Conservation (phyloP, 2,113 vertebrate genomes). For the Poeciliopsis occidentalis region DNA sequence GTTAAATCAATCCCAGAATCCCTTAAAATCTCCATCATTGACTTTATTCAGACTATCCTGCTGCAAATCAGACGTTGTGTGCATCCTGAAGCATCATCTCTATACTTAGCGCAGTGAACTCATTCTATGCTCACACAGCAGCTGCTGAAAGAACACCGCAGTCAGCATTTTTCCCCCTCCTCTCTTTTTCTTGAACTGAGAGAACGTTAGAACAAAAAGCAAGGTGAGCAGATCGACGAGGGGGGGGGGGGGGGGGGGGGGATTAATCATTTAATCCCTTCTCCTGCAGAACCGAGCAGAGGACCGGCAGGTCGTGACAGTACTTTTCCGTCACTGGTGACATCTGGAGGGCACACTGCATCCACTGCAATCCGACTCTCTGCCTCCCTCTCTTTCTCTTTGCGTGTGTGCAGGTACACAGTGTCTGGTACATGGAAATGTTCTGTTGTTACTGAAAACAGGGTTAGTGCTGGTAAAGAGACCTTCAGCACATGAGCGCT, state of each 20-base stretch:
- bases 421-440: slow-evolving; percentile 24
- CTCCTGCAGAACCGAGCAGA: slow-evolving; percentile 15
- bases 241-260: too few relatives aligned
- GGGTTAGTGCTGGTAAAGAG: slow-evolving; percentile 25
- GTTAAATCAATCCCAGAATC: background rate
- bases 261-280: slow-evolving; percentile 39
- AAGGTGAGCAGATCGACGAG: slow-evolving; percentile 17
- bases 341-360: slow-evolving; percentile 54
- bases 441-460: slow-evolving; percentile 63
- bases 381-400: background rate
- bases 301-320: slow-evolving; percentile 16
- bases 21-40: background rate
- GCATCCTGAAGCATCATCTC: background rate
- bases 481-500: background rate
- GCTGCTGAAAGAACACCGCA: slow-evolving; percentile 22
- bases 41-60: background rate
- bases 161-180: slow-evolving; percentile 36
- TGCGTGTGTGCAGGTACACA: slow-evolving; percentile 5
- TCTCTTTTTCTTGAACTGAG: background rate
- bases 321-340: slow-evolving; percentile 60
- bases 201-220: background rate
- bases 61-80: background rate
- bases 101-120: slow-evolving; percentile 20
- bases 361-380: slow-evolving; percentile 26
- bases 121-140: slow-evolving; percentile 9